Base-by-base conservation (phyloP, 1,140 invertebrate genomes). In the Dendrolimus kikuchii region DNA sequence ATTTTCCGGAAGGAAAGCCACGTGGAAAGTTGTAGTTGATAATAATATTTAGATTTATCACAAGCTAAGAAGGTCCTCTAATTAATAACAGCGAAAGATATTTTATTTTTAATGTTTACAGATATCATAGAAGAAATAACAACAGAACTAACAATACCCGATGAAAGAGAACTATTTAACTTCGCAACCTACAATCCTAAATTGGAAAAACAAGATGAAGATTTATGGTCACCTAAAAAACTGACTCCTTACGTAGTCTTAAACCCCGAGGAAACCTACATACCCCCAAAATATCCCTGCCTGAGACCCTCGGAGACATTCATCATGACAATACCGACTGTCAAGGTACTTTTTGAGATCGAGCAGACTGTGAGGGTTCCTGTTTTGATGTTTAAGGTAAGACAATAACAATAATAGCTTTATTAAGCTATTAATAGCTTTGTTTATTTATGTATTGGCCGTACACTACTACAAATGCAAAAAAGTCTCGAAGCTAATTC, bases 201-300 rank as follows among this genome's bases (percentile, higher is more conserved):
- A 40, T 51, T 69, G 7, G 87, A 88, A 53, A 79, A 68, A 55
- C 61, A 66, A 5, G 82, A 89, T 41, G 90, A 90, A 61, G 92
- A 95, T 77, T 79, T 96, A 2, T 96, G 94, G 94, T 90, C 90
- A 40, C 91, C 93, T 0, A 93, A 92, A 73, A 91, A 92, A 70
- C 84, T 87, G 38, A 68, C 64, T 5, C 78, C 82, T 2, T 73
- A 74, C 37, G 62, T 80, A 7, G 37, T 63, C 1, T 57, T 76
- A 9, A 77, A 70, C 49, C 46, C 64, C 6, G 81, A 83, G 9
- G 77, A 84, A 5, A 66, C 61, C 7, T 87, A 87, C 56, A 60
- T 65, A 5, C 75, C 73, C 61, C 85, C 85, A 1, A 76, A 75
- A 46, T 87, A 81, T 44, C 80, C 86, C 0, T 59, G 40, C 1